Percentiles rank a stretch among this genome's conserved stretches.
These are phyloP conservation scores for Atherinomorus stipes DNA, from an alignment of 2,113 vertebrate species.

Conservation along the genomic window DNA sequence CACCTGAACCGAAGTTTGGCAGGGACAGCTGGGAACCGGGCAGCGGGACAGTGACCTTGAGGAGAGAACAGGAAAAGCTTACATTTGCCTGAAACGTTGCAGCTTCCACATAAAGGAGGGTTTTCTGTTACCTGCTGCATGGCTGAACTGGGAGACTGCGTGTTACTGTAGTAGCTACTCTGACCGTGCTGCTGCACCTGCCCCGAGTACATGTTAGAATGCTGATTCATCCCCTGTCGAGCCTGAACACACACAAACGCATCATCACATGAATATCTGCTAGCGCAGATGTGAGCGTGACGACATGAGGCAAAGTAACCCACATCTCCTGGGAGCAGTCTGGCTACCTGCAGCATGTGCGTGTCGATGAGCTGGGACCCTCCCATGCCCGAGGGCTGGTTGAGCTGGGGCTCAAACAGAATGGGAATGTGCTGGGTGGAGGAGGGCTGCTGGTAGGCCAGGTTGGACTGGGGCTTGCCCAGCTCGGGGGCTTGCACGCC, in stretches of 20 bases:
- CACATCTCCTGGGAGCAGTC: neutral
- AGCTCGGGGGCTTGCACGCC: conserved; percentile 94
- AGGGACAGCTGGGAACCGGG: conserved; percentile 94
- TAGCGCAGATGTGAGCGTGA: rapidly evolving
- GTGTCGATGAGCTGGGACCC: conserved; percentile 97
- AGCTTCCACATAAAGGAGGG: neutral
- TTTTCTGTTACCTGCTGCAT: conserved; percentile 91
- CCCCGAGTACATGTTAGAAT: conserved; percentile 96
- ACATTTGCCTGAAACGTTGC: neutral
- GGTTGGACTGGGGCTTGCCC: conserved; percentile 92
- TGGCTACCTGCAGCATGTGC: conserved; percentile 92
- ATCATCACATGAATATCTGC: neutral
- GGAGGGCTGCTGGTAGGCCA: conserved; percentile 97
- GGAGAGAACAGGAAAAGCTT: neutral
- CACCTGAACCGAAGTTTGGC: conserved; percentile 93
- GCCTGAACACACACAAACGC: conserved; percentile 81
- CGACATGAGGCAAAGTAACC: neutral
- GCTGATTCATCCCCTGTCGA: conserved; percentile 95
- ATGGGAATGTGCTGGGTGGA: conserved; percentile 97
- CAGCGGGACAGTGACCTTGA: conserved; percentile 92
- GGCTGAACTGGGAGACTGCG: conserved; percentile 92
- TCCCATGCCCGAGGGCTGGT: conserved; percentile 94
- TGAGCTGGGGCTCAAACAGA: conserved; percentile 94
- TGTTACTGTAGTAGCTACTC: conserved; percentile 96
- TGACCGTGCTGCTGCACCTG: conserved; percentile 96